Percentiles rank a stretch among this genome's conserved stretches.
Evolutionary conservation across 2,888 invertebrate genomes (phyloP).

Genomic region (Ophonus ardosiacus): DNA sequence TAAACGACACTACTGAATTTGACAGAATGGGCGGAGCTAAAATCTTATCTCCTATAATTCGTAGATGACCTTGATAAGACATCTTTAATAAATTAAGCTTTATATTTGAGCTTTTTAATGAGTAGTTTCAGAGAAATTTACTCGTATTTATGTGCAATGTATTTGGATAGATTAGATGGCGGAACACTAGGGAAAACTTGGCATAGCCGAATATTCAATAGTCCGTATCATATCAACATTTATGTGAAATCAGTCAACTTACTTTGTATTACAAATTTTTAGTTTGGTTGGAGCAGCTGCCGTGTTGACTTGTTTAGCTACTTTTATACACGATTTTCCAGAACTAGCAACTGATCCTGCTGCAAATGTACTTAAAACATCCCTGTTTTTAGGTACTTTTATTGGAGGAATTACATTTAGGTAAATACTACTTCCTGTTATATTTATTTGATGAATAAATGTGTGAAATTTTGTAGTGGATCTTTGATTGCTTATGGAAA

Average conservation of each 20-base stretch:
- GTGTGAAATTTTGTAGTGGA: conserved; percentile 79
- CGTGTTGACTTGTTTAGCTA: conserved; percentile 90
- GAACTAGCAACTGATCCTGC: conserved; percentile 89
- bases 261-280: conserved; percentile 66
- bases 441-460: conserved; percentile 1
- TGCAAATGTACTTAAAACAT: conserved; percentile 88
- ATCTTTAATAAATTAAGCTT: no score
- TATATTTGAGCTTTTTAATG: no score
- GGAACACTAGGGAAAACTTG: no score
- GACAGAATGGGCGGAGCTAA: no score
- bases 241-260: not conserved
- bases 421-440: conserved; percentile 73
- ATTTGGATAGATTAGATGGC: no score
- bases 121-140: no score
- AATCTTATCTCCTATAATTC: no score
- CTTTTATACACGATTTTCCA: conserved; percentile 90
- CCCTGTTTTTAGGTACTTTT: conserved; percentile 91
- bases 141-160: no score
- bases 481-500: conserved; percentile 94
- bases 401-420: conserved; percentile 95
- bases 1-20: no score
- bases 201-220: no score
- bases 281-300: conserved; percentile 93
- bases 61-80: no score
- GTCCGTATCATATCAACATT: not conserved